Evolutionary conservation across 2,113 vertebrate species (phyloP), one percentile per base, ranked within the genome.

Genomic region (Lagenorhynchus albirostris): DNA sequence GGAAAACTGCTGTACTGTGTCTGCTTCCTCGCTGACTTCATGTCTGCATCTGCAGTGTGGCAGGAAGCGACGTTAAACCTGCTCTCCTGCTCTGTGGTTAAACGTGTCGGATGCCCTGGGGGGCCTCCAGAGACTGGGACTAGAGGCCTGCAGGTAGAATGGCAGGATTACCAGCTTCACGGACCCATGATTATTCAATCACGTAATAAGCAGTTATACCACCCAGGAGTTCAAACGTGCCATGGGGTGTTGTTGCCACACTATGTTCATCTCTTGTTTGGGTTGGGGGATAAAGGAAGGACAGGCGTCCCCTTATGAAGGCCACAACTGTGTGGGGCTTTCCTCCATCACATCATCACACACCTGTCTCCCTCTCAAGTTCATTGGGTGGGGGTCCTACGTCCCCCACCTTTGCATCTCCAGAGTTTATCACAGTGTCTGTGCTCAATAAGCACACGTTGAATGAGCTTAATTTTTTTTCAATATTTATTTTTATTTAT

Each of bases 1-100:
- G 71, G 50, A 68, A 65, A 38, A 60, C 17, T 13, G 5, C 14
- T 15, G 14, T 38, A 31, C 15, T 0, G 2, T 31, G 11, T 41
- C 62, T 95, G 97, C 79, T 97, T 87, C 97, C 76, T 73, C 89
- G 94, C 89, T 36, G 1, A 58, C 77, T 96, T 87, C 86, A 55
- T 23, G n/a, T 91, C 58, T 31, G 20, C 74, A 82, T 55, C 20
- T 33, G 58, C 29, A 77, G 65, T 50, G 76, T 96, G 70, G 93
- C 5, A 44, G 81, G 36, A 86, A 44, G 36, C 83, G 60, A 29
- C 92, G 33, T 92, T 90, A 95, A 77, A 93, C 91, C 41, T 91
- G 92, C 67, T 67, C 74, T 79, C 4, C 58, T 58, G 71, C 89
- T 97, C 77, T 93, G 38, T 41, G 50, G 82, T 89, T 93, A 97